A percentile compares a stretch with the other conserved stretches of the same genome.
Evolutionary conservation across 1,140 invertebrate species (phyloP).

Genomic region (Drosophila mayri): DNA sequence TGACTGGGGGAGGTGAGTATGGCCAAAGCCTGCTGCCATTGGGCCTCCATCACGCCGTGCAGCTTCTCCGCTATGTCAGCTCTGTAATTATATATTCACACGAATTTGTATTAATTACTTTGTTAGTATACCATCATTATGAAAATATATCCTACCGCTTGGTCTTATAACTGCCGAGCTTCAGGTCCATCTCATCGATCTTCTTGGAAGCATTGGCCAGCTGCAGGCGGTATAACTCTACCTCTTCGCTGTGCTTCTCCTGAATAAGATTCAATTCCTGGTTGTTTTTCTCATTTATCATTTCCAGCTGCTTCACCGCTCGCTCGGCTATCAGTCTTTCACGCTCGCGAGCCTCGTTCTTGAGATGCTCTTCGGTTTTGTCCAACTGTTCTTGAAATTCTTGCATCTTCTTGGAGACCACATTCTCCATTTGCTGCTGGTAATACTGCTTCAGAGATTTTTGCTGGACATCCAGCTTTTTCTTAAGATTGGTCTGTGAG

Average conservation of each 20-base stretch:
- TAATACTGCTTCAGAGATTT: slow-evolving; percentile 90
- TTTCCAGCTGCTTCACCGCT: slow-evolving; percentile 89
- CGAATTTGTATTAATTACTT: background rate
- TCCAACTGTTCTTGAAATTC: slow-evolving; percentile 92
- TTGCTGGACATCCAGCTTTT: slow-evolving; percentile 88
- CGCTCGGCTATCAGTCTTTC: slow-evolving; percentile 89
- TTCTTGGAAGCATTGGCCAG: slow-evolving; percentile 89
- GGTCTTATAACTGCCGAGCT: slow-evolving; percentile 86
- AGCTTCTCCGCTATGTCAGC: slow-evolving; percentile 90
- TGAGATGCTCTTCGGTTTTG: slow-evolving; percentile 87
- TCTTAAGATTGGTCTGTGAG: slow-evolving; percentile 76
- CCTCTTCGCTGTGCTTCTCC: slow-evolving; percentile 91
- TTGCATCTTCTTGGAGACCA: slow-evolving; percentile 90
- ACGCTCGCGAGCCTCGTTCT: slow-evolving; percentile 88
- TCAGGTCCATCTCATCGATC: slow-evolving; percentile 87
- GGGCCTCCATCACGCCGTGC: slow-evolving; percentile 91
- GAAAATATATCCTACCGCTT: slow-evolving; percentile 71
- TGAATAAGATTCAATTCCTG: slow-evolving; percentile 91
- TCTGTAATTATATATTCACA: slow-evolving; percentile 13
- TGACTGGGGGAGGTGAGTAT: slow-evolving; percentile 87
- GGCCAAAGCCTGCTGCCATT: slow-evolving; percentile 91
- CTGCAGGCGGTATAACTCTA: slow-evolving; percentile 89
- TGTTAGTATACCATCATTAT: background rate
- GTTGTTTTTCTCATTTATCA: slow-evolving; percentile 90
- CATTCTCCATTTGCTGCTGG: slow-evolving; percentile 91